Conservation (phyloP, 30 jellyfish, hydroid and myxozoan species). For the Hydra vulgaris region DNA sequence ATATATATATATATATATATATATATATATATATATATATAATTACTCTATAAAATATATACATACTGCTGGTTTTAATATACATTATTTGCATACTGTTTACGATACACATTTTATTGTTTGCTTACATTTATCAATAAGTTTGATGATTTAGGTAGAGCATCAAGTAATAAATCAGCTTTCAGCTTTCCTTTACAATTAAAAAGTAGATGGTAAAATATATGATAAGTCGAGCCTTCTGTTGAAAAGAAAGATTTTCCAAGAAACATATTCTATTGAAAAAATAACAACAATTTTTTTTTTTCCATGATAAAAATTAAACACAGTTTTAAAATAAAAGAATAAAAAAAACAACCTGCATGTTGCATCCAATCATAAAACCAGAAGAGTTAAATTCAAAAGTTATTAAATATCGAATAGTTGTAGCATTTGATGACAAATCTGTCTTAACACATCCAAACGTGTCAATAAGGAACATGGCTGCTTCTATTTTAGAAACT, state of each 20-base stretch:
- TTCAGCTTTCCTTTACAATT: conserved; percentile 59
- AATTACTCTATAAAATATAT: too few species aligned
- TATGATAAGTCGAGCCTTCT: conserved; percentile 75
- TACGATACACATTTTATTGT: too few species aligned
- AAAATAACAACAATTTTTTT: background rate
- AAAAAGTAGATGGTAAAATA: conserved; percentile 59
- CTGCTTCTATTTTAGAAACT: conserved; percentile 85
- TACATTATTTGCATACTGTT: too few species aligned
- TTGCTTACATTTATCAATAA: background rate
- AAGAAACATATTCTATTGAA: conserved; percentile 49
- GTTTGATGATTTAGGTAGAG: conserved; percentile 2
- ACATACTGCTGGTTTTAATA: too few species aligned
- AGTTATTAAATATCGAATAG: conserved; percentile 40
- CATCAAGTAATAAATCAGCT: conserved; percentile 31
- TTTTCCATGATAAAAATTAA: background rate
- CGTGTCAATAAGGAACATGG: conserved; percentile 61
- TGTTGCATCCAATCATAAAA: conserved; percentile 56
- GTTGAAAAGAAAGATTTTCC: conserved; percentile 69
- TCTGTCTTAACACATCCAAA: conserved; percentile 72
- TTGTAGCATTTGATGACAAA: conserved; percentile 67
- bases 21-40: too few species aligned
- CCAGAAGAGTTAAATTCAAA: conserved; percentile 79
- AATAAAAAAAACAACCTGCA: conserved; percentile 45
- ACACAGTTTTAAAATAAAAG: background rate
- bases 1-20: too few species aligned